Base-by-base conservation (phyloP, 2,888 invertebrate species). In the Meta bourneti region DNA sequence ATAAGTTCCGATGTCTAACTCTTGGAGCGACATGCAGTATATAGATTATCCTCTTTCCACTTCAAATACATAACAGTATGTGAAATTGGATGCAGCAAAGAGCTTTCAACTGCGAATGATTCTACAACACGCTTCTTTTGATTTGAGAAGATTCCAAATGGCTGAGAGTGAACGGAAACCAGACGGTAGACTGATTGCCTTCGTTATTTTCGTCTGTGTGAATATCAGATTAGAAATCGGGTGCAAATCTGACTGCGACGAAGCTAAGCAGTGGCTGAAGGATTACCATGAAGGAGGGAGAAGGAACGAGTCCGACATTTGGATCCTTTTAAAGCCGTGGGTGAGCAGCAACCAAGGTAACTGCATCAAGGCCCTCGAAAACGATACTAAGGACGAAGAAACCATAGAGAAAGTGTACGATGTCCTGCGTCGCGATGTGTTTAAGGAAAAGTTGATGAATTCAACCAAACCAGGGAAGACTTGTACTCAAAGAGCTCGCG, bases 291-390 rank as follows among this genome's bases (percentile, higher is more conserved):
- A 49, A 19, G 90, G 74, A 9, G 74, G 86, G 0, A n/a, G 52
- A 51, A 71, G 70, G 19, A 91, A 91, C 71, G 51, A 49, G 4
- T 72, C 91, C 2, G 70, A 91, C 7, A 54, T 82, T 7, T 91
- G 91, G 91, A 52, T 61, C 8, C 91, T 87, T 48, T 20, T 91
- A 61, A 91, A 87, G 13, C 78, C 82, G 4, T 91, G 91, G 91
- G 79, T 91, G 19, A 91, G 91, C 72, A 87, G 91, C 6, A 91
- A 91, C 51, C 48, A 91, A 11, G 78, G 54, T 1, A 91, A 86
- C 13, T 91, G 91, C 51, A 19, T 87, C 61, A 87, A 78, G 48
- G 13, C 70, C 11, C 82, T 91, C 19, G 6, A 74, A 7, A 91
- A 91, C 69, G 91, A 78, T 4, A 91, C 91, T 0, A 71, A 74